Percentiles rank a stretch among this genome's conserved stretches.
Evolutionary conservation across 2,888 invertebrate species (phyloP).

Genomic region (Xylota segnis): DNA sequence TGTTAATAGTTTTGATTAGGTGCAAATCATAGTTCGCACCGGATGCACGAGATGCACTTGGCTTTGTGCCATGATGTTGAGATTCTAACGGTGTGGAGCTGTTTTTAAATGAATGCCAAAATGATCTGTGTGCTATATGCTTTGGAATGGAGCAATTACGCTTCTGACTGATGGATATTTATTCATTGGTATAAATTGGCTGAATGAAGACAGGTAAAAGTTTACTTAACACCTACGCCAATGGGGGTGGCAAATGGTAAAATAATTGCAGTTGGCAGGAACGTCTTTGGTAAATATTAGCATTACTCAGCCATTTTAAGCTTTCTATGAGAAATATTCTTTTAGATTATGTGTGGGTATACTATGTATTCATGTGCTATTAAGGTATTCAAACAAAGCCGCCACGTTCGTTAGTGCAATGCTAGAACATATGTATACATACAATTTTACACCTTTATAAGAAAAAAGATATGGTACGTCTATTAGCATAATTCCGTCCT

Average conservation of each 20-base stretch:
- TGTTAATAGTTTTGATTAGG: slow-evolving; percentile 61
- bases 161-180: slow-evolving; percentile 33
- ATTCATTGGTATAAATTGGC: slow-evolving; percentile 15
- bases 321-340: background rate
- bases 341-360: background rate
- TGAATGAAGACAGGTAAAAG: slow-evolving; percentile 19
- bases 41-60: slow-evolving; percentile 60
- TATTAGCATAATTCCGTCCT: no score
- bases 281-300: background rate
- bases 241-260: background rate
- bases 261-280: slow-evolving; percentile 1
- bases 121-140: slow-evolving; percentile 7
- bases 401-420: no score
- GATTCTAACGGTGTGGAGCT: slow-evolving; percentile 2
- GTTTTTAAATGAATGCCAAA: slow-evolving; percentile 22
- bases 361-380: no score
- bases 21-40: slow-evolving; percentile 47
- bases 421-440: no score
- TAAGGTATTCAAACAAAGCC: no score
- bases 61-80: slow-evolving; percentile 40
- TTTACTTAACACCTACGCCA: slow-evolving; percentile 19
- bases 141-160: slow-evolving; percentile 26
- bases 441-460: no score
- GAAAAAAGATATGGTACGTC: no score
- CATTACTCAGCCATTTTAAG: background rate